Evolutionary conservation across 2,888 invertebrate genomes (phyloP), one percentile per base, ranked within the genome.

Genomic region (Electrophaes corylata): DNA sequence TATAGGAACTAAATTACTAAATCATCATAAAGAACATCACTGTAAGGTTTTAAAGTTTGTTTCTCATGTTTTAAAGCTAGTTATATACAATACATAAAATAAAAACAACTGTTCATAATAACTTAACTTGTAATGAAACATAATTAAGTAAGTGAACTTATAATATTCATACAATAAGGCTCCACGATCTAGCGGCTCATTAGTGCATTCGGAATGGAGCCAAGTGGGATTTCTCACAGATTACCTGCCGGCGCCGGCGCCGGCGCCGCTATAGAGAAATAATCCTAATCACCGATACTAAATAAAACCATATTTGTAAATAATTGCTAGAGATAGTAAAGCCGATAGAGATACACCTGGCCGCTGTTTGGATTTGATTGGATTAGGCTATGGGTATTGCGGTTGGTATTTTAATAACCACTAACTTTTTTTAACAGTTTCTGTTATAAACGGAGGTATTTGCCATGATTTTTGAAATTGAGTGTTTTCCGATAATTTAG

Each of bases 151-250:
- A 68, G 53, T 67, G 67, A 63, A 63, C 69, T 72, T 69, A n/a
- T n/a, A 75, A 71, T 73, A 76, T 78, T 74, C 73, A 72, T 73
- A 76, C 70, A 74, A 72, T 40, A 66, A 66, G 35, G 50, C 48
- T 57, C 52, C 45, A 65, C 41, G 45, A 63, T 46, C 52, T 57
- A 62, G 49, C 56, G 48, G 51, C 61, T 72, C 67, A 70, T 68
- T 68, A 69, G 65, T 67, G 66, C 62, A 73, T 72, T 77, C 77
- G 73, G 72, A 77, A 75, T 71, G 67, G 65, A 70, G 69, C 68
- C 69, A 69, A 72, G 67, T 69, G 67, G 66, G 70, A 76, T 76
- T 84, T 84, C 83, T 78, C 83, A 84, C 81, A 76, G 76, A 78
- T 76, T 78, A 78, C 80, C 64, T 75, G 64, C 43, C 12, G 18